These are phyloP conservation scores for Brachionus paranguensis DNA, from an alignment of 1,140 invertebrate genomes.

Conservation along the genomic window DNA sequence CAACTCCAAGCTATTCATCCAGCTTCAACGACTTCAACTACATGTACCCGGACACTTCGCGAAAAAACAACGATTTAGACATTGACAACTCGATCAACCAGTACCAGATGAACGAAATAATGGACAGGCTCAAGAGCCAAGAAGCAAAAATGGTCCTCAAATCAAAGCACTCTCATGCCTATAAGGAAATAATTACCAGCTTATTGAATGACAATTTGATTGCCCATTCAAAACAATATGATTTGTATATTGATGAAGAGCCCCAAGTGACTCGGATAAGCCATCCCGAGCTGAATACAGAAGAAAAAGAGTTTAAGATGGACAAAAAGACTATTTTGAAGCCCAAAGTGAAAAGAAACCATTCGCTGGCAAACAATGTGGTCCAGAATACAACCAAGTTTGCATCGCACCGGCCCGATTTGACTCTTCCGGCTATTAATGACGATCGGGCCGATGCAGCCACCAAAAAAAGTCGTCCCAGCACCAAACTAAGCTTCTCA, in stretches of 20 bases:
- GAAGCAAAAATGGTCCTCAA: background rate
- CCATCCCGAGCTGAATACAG: background rate
- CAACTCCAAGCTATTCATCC: background rate
- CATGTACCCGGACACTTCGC: background rate
- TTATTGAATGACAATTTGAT: constrained; percentile 3
- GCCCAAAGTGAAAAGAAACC: background rate
- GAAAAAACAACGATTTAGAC: background rate
- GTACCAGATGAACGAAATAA: background rate
- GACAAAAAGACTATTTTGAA: constrained; percentile 12
- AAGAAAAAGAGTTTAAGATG: background rate
- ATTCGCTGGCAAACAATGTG: background rate
- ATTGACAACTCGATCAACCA: background rate
- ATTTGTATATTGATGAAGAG: background rate
- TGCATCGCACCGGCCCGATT: background rate
- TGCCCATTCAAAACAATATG: constrained; percentile 9
- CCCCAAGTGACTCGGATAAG: background rate
- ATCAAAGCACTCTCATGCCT: background rate
- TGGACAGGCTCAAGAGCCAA: background rate
- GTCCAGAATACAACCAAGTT: background rate
- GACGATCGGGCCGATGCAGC: background rate
- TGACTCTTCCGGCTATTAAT: background rate
- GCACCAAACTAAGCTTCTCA: background rate
- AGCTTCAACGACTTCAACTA: background rate
- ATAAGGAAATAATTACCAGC: background rate
- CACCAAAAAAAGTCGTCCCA: background rate